Evolutionary conservation across 2,113 vertebrate genomes (phyloP).

Genomic region (Gorsachius goisagi): DNA sequence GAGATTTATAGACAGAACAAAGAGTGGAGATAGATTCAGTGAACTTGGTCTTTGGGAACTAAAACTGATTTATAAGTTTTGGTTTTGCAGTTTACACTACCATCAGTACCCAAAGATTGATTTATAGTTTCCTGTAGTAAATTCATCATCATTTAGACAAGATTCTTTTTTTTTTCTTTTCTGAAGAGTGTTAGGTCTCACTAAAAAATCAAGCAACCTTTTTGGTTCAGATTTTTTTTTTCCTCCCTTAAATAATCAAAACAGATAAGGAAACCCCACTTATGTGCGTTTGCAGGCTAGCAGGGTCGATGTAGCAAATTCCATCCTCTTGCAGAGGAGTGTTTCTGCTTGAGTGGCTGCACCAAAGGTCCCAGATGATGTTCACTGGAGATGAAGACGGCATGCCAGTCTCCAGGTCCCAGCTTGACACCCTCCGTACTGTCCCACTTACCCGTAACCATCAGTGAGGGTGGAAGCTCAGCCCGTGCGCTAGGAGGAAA

Average conservation of each 20-base stretch:
- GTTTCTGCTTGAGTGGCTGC: neutral
- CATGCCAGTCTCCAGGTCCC: neutral
- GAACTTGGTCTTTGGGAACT: slow-evolving; percentile 47
- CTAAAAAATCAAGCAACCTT: neutral
- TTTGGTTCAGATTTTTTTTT: neutral
- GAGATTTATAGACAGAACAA: slow-evolving; percentile 68
- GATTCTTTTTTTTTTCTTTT: neutral
- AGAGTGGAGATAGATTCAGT: slow-evolving; percentile 62
- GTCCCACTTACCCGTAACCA: neutral
- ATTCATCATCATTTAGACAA: slow-evolving; percentile 63
- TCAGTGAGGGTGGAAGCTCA: neutral
- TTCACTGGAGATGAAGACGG: neutral
- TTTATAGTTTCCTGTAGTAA: slow-evolving; percentile 50
- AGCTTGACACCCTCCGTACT: fast-evolving
- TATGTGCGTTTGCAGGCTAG: neutral
- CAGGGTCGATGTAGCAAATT: neutral
- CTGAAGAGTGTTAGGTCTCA: neutral
- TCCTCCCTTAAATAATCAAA: neutral
- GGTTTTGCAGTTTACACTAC: slow-evolving; percentile 36
- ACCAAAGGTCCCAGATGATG: neutral
- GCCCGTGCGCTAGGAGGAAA: neutral
- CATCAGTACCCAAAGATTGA: slow-evolving; percentile 38
- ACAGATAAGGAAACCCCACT: neutral
- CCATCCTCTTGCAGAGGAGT: neutral
- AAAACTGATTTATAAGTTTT: slow-evolving; percentile 36